A percentile compares a stretch with the other conserved stretches of the same genome.
Evolutionary conservation across 2,797 vertebrate species (phyloP).

Genomic region (Carapus acus): DNA sequence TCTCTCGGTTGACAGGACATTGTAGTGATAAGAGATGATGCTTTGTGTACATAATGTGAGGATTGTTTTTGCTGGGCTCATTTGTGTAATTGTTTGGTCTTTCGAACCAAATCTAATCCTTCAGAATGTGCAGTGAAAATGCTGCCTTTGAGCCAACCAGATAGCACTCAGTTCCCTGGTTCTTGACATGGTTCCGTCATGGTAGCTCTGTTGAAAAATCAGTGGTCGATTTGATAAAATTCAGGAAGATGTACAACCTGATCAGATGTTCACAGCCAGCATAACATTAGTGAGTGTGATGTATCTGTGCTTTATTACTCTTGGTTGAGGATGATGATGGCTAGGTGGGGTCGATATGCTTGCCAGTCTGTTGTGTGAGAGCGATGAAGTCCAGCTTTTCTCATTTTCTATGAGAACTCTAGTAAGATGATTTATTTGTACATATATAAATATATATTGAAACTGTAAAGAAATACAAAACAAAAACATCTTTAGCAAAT

Average conservation of each 20-base stretch:
- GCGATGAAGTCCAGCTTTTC: constrained; percentile 70
- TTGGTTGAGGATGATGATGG: constrained; percentile 24
- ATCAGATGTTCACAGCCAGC: constrained; percentile 21
- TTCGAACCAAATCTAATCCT: constrained; percentile 8
- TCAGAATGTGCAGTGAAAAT: constrained; percentile 30
- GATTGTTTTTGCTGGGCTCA: constrained; percentile 17
- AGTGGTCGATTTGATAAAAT: constrained; percentile 3
- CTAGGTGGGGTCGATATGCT: constrained; percentile 48
- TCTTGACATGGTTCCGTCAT: constrained; percentile 4
- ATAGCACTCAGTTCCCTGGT: constrained; percentile 14
- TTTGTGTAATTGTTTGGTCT: constrained; percentile 13
- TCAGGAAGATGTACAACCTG: constrained; percentile 25
- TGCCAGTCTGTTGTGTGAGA: constrained; percentile 64
- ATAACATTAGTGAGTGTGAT: constrained; percentile 1
- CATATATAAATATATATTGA: constrained; percentile 76
- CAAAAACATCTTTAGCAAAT: constrained; percentile 52
- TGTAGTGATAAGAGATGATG: constrained; percentile 8
- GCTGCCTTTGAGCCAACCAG: constrained; percentile 33
- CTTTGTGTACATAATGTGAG: constrained; percentile 18
- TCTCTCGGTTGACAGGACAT: constrained; percentile 15
- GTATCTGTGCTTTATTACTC: constrained; percentile 13
- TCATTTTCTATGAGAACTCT: constrained; percentile 76
- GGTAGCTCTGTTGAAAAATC: neutral
- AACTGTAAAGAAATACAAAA: constrained; percentile 64
- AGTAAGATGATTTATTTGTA: constrained; percentile 75